A percentile compares a stretch with the other conserved stretches of the same genome.
phyloP scores from a whole-genome alignment of 2,797 vertebrate genomes.

The Labeo calbasu region DNA sequence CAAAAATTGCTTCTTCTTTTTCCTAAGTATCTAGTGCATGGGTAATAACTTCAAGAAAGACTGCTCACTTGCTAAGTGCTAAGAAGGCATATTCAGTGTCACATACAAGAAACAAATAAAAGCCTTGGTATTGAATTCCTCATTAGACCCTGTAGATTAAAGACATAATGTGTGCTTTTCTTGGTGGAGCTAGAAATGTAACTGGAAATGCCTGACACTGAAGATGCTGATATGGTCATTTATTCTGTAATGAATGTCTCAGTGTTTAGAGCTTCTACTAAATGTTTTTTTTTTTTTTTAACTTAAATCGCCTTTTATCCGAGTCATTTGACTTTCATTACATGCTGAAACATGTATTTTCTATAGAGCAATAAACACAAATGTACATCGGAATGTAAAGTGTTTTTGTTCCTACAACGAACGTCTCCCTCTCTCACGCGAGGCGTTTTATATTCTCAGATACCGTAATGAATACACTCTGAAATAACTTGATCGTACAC shows the following conservation, averaged over 20 bases:
- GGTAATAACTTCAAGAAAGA: not conserved
- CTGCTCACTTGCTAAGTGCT: not conserved
- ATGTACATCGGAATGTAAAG: not conserved
- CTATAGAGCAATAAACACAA: not conserved
- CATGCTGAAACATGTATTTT: not conserved
- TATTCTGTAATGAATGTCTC: not conserved
- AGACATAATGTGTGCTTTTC: not conserved
- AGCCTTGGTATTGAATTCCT: constrained; percentile 21
- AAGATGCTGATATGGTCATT: not conserved
- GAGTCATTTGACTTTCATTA: not conserved
- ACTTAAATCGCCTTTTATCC: not conserved
- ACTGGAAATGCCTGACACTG: not conserved
- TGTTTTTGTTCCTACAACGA: not conserved
- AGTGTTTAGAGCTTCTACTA: not conserved
- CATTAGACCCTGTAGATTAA: constrained; percentile 8
- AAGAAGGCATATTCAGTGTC: constrained; percentile 17
- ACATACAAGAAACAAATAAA: not conserved
- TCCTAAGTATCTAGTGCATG: not conserved
- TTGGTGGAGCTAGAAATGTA: not conserved
- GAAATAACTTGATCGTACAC: not conserved
- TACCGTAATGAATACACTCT: constrained; percentile 21
- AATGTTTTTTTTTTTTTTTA: not conserved
- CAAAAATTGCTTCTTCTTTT: not conserved
- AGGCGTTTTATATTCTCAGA: constrained; percentile 7
- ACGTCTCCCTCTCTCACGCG: not conserved